Evolutionary conservation across 2,888 invertebrate species (phyloP).

Genomic region (Sturmia bella): DNA sequence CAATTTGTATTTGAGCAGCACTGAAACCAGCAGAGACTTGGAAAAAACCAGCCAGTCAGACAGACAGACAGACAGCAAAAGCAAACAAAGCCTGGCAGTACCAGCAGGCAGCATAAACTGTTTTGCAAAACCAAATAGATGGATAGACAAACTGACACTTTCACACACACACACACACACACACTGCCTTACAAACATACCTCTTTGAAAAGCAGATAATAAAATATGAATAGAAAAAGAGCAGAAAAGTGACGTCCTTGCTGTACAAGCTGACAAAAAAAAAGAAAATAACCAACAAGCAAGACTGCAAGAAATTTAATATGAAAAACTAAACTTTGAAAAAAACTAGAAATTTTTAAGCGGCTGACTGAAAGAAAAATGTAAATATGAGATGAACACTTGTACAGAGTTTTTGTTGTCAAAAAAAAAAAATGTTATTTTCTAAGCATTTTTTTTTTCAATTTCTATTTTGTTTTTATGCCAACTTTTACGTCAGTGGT

Average conservation of each 20-base stretch:
- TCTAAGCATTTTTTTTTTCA: conserved; percentile 9
- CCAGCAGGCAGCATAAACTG: conserved; percentile 9
- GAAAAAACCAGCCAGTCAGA: conserved; percentile 24
- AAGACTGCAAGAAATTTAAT: conserved; percentile 16
- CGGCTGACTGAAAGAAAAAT: conserved; percentile 26
- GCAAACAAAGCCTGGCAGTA: background rate
- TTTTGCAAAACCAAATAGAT: conserved; percentile 23
- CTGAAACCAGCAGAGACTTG: conserved; percentile 22
- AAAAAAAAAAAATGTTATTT: conserved; percentile 17
- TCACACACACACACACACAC: background rate
- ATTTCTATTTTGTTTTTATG: background rate
- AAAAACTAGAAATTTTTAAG: conserved; percentile 19
- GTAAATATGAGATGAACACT: conserved; percentile 40
- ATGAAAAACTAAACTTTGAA: conserved; percentile 3
- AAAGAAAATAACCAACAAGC: conserved; percentile 8
- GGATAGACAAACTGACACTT: conserved; percentile 22
- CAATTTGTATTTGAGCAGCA: conserved; percentile 46
- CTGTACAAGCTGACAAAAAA: background rate
- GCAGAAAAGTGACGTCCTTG: conserved; percentile 64
- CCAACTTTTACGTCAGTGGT: conserved; percentile 36
- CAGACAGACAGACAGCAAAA: conserved; percentile 9
- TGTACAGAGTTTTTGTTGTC: conserved; percentile 25
- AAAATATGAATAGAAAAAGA: conserved; percentile 57
- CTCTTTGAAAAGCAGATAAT: conserved; percentile 1
- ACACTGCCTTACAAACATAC: background rate